Conservation (phyloP, 2,888 invertebrate genomes). For the Stenoptilia bipunctidactyla region DNA sequence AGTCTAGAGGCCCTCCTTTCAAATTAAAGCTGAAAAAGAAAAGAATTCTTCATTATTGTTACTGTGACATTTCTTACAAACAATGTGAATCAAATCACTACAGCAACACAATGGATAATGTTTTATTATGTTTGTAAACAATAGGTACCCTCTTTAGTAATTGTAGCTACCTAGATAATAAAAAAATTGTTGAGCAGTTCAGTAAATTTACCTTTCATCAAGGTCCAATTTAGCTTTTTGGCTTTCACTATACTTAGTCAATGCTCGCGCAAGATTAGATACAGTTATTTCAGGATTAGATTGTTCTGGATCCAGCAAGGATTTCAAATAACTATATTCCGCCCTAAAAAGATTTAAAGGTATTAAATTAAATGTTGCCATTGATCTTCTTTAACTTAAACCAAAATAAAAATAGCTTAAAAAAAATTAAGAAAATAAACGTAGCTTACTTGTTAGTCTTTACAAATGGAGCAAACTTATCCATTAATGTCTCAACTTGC, state of each 20-base stretch:
- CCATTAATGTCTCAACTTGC: conserved; percentile 51
- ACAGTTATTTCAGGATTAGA: conserved; percentile 51
- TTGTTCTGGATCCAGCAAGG: conserved; percentile 49
- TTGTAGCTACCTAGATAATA: conserved; percentile 3
- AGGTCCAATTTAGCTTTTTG: conserved; percentile 50
- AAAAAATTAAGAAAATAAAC: no score
- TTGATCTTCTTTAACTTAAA: conserved; percentile 1
- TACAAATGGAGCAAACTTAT: conserved; percentile 53
- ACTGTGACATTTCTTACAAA: no score
- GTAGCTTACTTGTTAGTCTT: conserved; percentile 61
- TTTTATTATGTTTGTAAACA: no score
- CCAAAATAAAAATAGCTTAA: conserved; percentile 9
- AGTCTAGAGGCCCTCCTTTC: conserved; percentile 46
- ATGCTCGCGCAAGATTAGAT: conserved; percentile 37
- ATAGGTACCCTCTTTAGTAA: no score
- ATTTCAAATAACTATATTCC: conserved; percentile 45
- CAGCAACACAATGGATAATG: no score
- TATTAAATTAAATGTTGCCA: not conserved
- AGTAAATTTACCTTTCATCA: conserved; percentile 58
- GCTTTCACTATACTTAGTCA: conserved; percentile 48
- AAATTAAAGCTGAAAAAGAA: conserved; percentile 48
- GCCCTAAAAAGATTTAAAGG: conserved; percentile 25
- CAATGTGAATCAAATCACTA: no score
- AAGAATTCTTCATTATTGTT: no score
- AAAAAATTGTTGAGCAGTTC: conserved; percentile 4